Percentiles rank a stretch among this genome's conserved stretches.
These are phyloP conservation scores for Geodia barretti DNA, from an alignment of 37 sponge, comb jelly and placozoan species.

Conservation along the genomic window DNA sequence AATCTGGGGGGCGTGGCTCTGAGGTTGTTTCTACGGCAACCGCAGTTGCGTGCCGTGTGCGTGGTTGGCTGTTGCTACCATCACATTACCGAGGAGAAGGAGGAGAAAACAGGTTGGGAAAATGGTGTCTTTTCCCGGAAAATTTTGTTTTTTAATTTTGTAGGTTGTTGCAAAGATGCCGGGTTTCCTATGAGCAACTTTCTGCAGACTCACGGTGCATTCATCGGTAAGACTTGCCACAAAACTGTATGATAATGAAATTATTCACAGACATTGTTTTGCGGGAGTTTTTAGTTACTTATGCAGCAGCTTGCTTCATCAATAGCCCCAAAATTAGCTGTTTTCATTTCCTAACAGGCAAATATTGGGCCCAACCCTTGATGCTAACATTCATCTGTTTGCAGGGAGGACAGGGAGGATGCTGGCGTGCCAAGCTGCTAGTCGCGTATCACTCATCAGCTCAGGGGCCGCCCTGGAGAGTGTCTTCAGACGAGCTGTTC, in stretches of 20 bases:
- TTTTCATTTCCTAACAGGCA: too few relatives aligned
- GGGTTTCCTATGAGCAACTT: too few relatives aligned
- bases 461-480: conserved; percentile 23
- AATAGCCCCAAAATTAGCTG: too few relatives aligned
- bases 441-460: conserved; percentile 5
- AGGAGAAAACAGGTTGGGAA: background rate
- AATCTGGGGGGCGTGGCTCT: conserved; percentile 35
- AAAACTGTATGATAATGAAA: background rate
- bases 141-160: background rate
- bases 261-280: background rate
- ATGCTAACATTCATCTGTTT: background rate
- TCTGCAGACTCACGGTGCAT: too few relatives aligned
- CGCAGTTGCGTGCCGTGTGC: conserved; percentile 22
- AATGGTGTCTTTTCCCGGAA: background rate
- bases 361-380: too few relatives aligned
- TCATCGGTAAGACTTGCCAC: too few relatives aligned
- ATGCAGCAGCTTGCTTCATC: too few relatives aligned
- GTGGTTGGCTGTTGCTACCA: conserved; percentile 75
- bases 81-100: conserved; percentile 49
- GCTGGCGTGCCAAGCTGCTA: conserved; percentile 45
- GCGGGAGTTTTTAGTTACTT: background rate
- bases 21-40: conserved; percentile 4
- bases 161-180: background rate
- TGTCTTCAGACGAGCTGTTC: conserved; percentile 49
- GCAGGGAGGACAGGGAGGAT: conserved; percentile 42